phyloP scores from a whole-genome alignment of 2,888 invertebrate genomes.

The Xestia xanthographa region DNA sequence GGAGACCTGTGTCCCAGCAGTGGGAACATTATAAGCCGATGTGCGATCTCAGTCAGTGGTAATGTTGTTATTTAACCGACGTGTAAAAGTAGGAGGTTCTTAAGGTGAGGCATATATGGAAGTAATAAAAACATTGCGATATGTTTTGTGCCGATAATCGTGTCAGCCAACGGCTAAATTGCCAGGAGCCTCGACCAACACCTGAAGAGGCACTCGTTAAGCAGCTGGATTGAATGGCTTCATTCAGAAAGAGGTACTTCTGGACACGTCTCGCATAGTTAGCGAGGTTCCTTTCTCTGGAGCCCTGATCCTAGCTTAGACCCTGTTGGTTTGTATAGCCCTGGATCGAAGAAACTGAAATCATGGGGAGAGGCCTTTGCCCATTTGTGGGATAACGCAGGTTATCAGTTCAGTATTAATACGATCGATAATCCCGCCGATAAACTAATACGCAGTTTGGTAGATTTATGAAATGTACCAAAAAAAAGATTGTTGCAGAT shows the following conservation, averaged over 20 bases:
- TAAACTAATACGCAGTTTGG: background rate
- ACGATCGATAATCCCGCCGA: background rate
- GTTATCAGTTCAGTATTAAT: background rate
- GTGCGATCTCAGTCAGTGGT: constrained; percentile 19
- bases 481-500: background rate
- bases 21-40: background rate
- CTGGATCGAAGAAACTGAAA: background rate
- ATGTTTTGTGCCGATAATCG: no score
- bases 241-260: no score
- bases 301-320: no score
- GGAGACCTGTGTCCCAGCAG: background rate
- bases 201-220: no score
- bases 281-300: no score
- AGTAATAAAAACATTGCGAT: no score
- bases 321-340: background rate
- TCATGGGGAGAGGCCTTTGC: background rate
- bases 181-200: no score
- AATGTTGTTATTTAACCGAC: background rate
- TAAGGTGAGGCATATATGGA: background rate
- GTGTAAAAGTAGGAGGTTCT: background rate
- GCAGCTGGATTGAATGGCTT: no score
- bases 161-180: no score
- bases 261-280: no score
- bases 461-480: background rate
- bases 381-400: background rate